These are phyloP conservation scores for Zaprionus kolodkinae DNA, from an alignment of 1,140 invertebrate species.

Conservation along the genomic window DNA sequence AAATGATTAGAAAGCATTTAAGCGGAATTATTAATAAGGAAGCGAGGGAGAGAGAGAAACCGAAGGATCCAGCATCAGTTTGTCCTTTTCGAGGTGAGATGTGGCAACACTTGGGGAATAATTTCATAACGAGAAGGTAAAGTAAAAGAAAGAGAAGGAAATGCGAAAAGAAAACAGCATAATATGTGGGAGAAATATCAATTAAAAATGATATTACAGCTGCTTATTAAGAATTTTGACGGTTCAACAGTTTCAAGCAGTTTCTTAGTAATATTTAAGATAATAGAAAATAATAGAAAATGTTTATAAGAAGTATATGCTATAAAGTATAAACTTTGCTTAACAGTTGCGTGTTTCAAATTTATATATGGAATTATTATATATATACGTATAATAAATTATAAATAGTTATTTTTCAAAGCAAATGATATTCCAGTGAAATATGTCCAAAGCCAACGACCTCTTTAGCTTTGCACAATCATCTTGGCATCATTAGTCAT, in stretches of 20 bases:
- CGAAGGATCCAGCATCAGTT: conserved; percentile 10
- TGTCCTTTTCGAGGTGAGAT: conserved; percentile 8
- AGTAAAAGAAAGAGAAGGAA: background rate
- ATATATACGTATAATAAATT: too few relatives aligned
- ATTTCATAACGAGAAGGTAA: background rate
- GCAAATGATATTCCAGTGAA: too few relatives aligned
- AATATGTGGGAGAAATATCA: background rate
- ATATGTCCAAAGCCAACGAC: too few relatives aligned
- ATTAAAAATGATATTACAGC: background rate
- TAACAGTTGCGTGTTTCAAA: too few relatives aligned
- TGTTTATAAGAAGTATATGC: too few relatives aligned
- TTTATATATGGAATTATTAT: too few relatives aligned
- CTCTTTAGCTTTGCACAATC: too few relatives aligned
- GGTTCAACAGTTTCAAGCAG: background rate
- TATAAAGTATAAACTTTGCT: too few relatives aligned
- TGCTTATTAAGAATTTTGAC: background rate
- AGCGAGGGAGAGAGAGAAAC: conserved; percentile 21
- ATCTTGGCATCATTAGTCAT: too few relatives aligned
- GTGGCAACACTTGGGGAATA: conserved; percentile 3
- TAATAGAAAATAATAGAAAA: background rate
- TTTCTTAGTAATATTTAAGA: background rate
- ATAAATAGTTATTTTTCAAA: too few relatives aligned
- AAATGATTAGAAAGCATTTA: conserved; percentile 83
- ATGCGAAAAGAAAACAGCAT: background rate
- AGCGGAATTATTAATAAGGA: conserved; percentile 79